Conservation (phyloP, 1,140 invertebrate genomes). For the Riptortus pedestris region DNA sequence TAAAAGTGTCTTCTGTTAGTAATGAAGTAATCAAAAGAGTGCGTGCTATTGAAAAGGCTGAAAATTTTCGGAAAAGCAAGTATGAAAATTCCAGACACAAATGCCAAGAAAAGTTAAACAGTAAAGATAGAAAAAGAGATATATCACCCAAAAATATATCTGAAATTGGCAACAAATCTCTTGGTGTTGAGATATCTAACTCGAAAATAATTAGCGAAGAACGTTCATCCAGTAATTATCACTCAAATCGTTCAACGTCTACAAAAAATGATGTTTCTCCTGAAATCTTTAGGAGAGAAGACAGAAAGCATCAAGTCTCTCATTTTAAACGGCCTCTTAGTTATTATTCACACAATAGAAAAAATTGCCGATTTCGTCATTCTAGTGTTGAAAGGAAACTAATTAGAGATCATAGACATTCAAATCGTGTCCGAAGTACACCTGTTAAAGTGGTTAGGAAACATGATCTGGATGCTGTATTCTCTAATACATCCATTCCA, state of each 20-base stretch:
- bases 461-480: not conserved
- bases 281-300: not conserved
- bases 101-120: no score
- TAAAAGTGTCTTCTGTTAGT: no score
- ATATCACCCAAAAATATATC: not conserved
- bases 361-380: not conserved
- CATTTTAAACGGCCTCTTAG: not conserved
- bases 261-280: not conserved
- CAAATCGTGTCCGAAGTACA: not conserved
- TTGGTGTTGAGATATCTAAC: not conserved
- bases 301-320: not conserved
- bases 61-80: no score
- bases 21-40: no score
- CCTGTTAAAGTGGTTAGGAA: not conserved
- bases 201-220: not conserved
- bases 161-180: not conserved
- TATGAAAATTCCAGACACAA: no score
- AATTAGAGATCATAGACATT: not conserved
- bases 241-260: not conserved
- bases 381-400: conserved; percentile 5
- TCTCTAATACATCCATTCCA: not conserved
- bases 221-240: not conserved
- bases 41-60: no score
- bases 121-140: not conserved
- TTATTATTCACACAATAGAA: not conserved